Evolutionary conservation across 2,888 invertebrate genomes (phyloP), one percentile per base, ranked within the genome.

Genomic region (Neuroscelio doddi): DNA sequence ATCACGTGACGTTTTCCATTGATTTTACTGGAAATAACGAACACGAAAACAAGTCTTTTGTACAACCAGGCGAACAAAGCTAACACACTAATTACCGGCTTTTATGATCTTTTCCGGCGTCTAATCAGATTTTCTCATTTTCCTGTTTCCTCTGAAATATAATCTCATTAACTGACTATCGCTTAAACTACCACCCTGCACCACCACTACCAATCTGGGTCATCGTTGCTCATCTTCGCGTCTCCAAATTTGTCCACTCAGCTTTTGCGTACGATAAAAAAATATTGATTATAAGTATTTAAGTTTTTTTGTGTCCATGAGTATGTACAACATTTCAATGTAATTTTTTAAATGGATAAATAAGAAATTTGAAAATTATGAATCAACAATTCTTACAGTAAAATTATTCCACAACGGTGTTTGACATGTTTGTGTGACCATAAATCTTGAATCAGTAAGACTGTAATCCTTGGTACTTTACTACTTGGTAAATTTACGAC

Each of bases 101-200:
- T 80, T 80, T 78, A 80, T 79, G 77, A 81, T 80, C 78, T 80
- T 78, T 79, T 79, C 75, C 78, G 73, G 73, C 74, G 73, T 76
- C 75, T 78, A 80, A 81, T 80, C 78, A 76, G 74, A 77, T 80
- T 76, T 78, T 72, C 78, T 78, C 78, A 71, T 78, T 78, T 75
- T 69, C 73, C 73, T 74, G 72, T 59, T 73, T 71, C 71, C 74
- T 68, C 72, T 63, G 68, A 67, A 74, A 74, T 75, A 74, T 79
- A 77, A 80, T 80, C 76, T 77, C 78, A 77, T 80, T 80, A 78
- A 76, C 71, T 73, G 69, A 65, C 73, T 71, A 70, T 71, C 71
- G 63, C 65, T 67, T 56, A 64, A 68, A 64, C 62, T 55, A 55
- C 64, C 32, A 46, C 62, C 51, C 50, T 39, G n/a, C 46, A 45